These are phyloP conservation scores for Gnathonemus echidnorhynchus DNA, from an alignment of 2,113 vertebrate genomes.

Conservation along the genomic window DNA sequence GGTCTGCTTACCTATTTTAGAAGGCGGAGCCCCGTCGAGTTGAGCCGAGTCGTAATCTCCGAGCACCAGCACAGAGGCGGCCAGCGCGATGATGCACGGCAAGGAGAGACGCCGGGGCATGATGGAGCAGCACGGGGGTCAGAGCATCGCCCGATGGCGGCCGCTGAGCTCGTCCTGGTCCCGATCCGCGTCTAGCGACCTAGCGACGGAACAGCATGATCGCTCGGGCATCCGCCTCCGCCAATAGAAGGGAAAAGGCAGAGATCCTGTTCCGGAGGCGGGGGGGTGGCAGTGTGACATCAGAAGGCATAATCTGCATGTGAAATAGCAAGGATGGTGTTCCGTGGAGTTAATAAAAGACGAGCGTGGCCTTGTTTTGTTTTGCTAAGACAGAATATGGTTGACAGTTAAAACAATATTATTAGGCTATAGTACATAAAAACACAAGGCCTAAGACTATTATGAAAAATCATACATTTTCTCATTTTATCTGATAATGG, in stretches of 20 bases:
- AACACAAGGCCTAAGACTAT: background rate
- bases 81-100: conserved; percentile 8
- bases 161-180: background rate
- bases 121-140: background rate
- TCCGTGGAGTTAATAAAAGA: background rate
- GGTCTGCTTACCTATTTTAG: conserved; percentile 58
- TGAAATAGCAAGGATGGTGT: background rate
- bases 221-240: background rate
- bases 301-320: background rate
- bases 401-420: background rate
- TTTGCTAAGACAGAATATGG: background rate
- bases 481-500: background rate
- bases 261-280: conserved; percentile 11
- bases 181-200: background rate
- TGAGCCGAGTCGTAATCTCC: conserved; percentile 44
- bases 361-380: background rate
- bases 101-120: background rate
- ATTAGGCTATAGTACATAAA: background rate
- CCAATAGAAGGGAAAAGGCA: conserved; percentile 15
- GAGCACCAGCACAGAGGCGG: background rate
- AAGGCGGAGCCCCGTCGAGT: conserved; percentile 60
- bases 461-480: background rate
- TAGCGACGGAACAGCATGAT: conserved; percentile 20
- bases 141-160: background rate
- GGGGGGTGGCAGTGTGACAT: background rate